Evolutionary conservation across 2,888 invertebrate genomes (phyloP).

Genomic region (Sarcophaga subvicina): DNA sequence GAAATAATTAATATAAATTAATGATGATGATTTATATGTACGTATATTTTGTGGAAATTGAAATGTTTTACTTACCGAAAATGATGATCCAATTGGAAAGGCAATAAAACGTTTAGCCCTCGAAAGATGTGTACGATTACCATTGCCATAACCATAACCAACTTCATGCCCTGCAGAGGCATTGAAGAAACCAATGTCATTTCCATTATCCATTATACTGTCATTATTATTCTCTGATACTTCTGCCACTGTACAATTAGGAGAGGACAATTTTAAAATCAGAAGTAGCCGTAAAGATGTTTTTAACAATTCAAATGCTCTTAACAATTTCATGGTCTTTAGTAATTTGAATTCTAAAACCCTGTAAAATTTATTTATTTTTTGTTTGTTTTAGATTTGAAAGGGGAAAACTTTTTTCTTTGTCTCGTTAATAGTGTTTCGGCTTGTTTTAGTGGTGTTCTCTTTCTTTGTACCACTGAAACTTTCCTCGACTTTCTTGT

Average conservation of each 20-base stretch:
- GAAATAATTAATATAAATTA: too few relatives aligned
- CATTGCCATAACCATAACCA: neutral
- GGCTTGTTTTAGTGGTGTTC: neutral
- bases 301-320: conserved; percentile 55
- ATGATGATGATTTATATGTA: too few relatives aligned
- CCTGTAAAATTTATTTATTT: conserved; percentile 20
- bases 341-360: conserved; percentile 19
- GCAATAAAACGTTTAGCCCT: conserved; percentile 83
- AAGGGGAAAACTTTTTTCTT: conserved; percentile 26
- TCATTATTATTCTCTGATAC: conserved; percentile 16
- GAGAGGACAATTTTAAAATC: conserved; percentile 22
- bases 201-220: conserved; percentile 22
- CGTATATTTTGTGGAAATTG: neutral
- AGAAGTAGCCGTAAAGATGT: conserved; percentile 37
- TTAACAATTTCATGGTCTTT: conserved; percentile 55
- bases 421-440: too few relatives aligned
- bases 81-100: conserved; percentile 84
- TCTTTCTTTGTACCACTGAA: neutral
- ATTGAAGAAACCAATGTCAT: conserved; percentile 45
- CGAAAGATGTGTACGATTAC: conserved; percentile 62
- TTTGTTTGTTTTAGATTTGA: neutral
- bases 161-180: neutral
- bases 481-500: conserved; percentile 12
- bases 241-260: conserved; percentile 14
- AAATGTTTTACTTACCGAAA: conserved; percentile 81